Percentiles rank a stretch among this genome's conserved stretches.
Conservation (phyloP, 2,113 vertebrate species). For the Daubentonia madagascariensis region DNA sequence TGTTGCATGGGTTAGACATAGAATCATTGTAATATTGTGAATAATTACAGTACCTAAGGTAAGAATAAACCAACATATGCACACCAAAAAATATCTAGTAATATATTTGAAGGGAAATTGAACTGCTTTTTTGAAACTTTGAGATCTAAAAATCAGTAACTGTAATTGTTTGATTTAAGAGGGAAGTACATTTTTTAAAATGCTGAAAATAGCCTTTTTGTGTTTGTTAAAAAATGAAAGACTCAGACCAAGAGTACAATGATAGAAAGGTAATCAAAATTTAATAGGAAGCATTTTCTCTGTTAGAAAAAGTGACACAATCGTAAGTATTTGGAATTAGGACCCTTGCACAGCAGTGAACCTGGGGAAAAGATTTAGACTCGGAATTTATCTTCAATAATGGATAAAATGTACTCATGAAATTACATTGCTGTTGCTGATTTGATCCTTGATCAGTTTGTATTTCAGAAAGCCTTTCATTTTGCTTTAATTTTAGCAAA, state of each 20-base stretch:
- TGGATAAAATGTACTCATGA: constrained; percentile 11
- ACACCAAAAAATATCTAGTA: constrained; percentile 64
- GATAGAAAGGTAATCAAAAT: background rate
- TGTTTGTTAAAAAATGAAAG: constrained; percentile 8
- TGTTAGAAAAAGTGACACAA: background rate
- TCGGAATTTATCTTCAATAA: constrained; percentile 44
- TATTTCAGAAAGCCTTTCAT: constrained; percentile 70
- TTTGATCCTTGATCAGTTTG: constrained; percentile 38
- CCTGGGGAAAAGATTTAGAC: constrained; percentile 8
- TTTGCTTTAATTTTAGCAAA: constrained; percentile 77
- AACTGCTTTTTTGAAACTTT: constrained; percentile 64
- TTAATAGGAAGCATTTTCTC: constrained; percentile 27
- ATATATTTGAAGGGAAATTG: constrained; percentile 71
- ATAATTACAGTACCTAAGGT: constrained; percentile 82
- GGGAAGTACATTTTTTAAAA: constrained; percentile 41
- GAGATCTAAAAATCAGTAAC: constrained; percentile 47
- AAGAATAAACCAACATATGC: constrained; percentile 50
- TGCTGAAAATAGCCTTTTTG: constrained; percentile 25
- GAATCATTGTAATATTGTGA: constrained; percentile 56
- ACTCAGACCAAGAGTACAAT: constrained; percentile 12
- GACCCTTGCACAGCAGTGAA: background rate
- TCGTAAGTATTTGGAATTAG: background rate
- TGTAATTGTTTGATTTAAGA: constrained; percentile 69
- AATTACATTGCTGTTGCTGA: constrained; percentile 50
- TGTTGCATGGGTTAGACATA: constrained; percentile 46